Conservation (phyloP, 1,140 invertebrate genomes). For the Camponotus vicinus region DNA sequence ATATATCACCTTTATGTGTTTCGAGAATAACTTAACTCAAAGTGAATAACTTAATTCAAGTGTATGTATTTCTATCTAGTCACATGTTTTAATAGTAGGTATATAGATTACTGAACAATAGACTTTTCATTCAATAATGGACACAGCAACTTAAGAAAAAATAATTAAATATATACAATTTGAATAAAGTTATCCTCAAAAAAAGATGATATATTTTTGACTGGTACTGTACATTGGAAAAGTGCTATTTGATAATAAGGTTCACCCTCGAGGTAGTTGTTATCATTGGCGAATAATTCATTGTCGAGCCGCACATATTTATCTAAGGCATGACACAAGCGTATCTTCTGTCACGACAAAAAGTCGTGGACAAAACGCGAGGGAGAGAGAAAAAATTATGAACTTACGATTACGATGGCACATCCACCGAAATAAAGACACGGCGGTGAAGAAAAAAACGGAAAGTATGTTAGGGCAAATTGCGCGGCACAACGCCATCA, state of each 20-base stretch:
- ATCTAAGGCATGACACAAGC: neutral
- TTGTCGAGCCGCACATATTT: neutral
- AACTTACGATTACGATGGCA: neutral
- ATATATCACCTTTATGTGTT: no score
- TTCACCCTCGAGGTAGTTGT: neutral
- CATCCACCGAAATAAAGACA: constrained; percentile 21
- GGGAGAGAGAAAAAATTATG: neutral
- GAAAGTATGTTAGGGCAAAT: constrained; percentile 69
- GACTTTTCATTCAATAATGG: no score
- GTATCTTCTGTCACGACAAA: neutral
- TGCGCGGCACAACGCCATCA: constrained; percentile 50
- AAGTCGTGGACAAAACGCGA: neutral
- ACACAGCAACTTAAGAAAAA: no score
- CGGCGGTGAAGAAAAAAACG: constrained; percentile 39
- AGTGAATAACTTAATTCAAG: no score
- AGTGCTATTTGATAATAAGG: constrained; percentile 20
- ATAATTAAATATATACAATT: no score
- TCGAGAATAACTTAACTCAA: no score
- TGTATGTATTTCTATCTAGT: no score
- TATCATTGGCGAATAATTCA: constrained; percentile 34
- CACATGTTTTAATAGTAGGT: no score
- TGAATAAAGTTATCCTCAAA: no score
- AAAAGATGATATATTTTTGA: no score
- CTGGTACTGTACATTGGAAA: neutral
- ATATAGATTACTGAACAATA: no score